Evolutionary conservation across 1,140 invertebrate genomes (phyloP).

Genomic region (Dendrolimus kikuchii): DNA sequence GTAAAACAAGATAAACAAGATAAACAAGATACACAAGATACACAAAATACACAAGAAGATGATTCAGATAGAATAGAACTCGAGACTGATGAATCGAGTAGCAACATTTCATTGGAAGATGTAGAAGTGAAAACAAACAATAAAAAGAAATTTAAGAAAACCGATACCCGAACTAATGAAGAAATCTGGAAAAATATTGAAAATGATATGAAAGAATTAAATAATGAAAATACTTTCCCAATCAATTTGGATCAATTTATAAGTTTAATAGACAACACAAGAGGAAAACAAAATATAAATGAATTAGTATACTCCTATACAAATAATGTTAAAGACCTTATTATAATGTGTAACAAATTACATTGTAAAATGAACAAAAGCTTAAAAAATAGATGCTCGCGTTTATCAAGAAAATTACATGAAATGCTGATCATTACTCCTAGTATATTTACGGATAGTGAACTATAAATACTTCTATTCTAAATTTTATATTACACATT

Average conservation of each 20-base stretch:
- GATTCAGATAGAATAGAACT: constrained; percentile 4
- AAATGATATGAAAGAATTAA: constrained; percentile 12
- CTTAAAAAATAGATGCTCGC: constrained; percentile 23
- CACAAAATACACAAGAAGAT: constrained; percentile 4
- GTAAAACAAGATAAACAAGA: constrained; percentile 4
- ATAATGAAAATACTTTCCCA: constrained; percentile 9
- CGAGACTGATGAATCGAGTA: constrained; percentile 12
- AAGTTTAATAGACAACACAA: constrained; percentile 18
- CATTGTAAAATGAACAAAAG: constrained; percentile 18
- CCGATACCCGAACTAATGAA: constrained; percentile 9
- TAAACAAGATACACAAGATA: no score
- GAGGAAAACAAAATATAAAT: constrained; percentile 20
- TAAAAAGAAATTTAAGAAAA: constrained; percentile 16
- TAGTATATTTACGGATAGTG: background rate
- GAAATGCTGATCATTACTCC: constrained; percentile 10
- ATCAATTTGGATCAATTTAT: constrained; percentile 21
- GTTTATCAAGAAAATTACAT: constrained; percentile 19
- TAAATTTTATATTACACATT: constrained; percentile 6
- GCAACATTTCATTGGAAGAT: constrained; percentile 15
- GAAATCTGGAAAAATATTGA: constrained; percentile 19
- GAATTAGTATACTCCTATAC: constrained; percentile 18
- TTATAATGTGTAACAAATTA: constrained; percentile 16
- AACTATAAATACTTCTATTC: background rate
- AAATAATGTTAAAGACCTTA: constrained; percentile 16
- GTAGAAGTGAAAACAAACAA: constrained; percentile 10